Evolutionary conservation across 2,888 invertebrate species (phyloP), one percentile per base, ranked within the genome.

Genomic region (Sminthurinus aureus): DNA sequence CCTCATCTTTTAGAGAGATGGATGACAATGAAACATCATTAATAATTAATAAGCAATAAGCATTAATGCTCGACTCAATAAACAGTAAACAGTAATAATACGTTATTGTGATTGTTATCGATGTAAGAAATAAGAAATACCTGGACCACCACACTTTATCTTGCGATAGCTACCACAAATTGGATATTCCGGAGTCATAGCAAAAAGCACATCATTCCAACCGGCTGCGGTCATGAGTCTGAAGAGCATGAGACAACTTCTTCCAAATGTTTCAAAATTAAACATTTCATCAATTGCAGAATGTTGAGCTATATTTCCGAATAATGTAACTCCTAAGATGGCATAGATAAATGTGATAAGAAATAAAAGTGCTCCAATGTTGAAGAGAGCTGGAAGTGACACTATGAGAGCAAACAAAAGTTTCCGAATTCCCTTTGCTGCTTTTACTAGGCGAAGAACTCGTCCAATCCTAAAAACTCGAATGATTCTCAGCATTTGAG

Each of bases 391-490:
- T 76, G 98, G 98, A 89, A 98, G 93, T 88, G 98, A 98, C 85
- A 98, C 98, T 87, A 98, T 95, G 90, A 98, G 92, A 78, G 98
- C 98, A 91, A 98, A 98, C 85, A 98, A 93, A 88, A 98, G 93
- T 91, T 98, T 98, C 89, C 98, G 93, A 90, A 98, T 98, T 90
- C 98, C 98, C 92, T 98, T 98, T 89, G 98, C 98, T 90, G 97
- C 98, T 92, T 99, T 99, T 85, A 99, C 98, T 90, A 99, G 93
- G 91, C 98, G 96, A 89, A 99, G 93, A 85, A 99, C 98, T 91
- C 98, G 94, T 90, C 98, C 98, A 89, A 99, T 98, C 93, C 98
- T 98, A 89, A 98, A 98, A 90, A 99, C 98, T 91, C 98, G 94
- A 89, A 99, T 83, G 83, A 90, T 89, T 81, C 86, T 83, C 79